These are phyloP conservation scores for Lineus longissimus DNA, from an alignment of 1,140 invertebrate species.

Conservation along the genomic window DNA sequence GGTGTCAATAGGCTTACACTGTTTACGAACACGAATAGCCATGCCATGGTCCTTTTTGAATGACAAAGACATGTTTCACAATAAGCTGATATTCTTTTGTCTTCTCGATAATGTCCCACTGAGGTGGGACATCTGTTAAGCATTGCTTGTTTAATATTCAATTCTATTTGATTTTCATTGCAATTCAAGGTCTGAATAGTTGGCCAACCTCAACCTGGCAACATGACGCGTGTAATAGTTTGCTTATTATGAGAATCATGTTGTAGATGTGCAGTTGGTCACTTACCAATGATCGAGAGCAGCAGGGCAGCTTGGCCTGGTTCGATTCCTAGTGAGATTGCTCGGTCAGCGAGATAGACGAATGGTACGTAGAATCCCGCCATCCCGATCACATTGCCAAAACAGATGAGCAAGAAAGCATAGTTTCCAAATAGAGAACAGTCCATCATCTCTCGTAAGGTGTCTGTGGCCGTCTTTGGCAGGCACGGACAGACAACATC, in stretches of 20 bases:
- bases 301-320: conserved; percentile 41
- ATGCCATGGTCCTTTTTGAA: not conserved
- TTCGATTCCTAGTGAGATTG: conserved; percentile 63
- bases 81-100: not conserved
- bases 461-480: conserved; percentile 63
- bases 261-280: too few relatives aligned
- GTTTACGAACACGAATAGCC: not conserved
- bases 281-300: conserved; percentile 48
- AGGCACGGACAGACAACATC: conserved; percentile 66
- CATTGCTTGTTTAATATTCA: too few relatives aligned
- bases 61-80: not conserved
- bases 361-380: conserved; percentile 93
- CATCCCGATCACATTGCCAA: conserved; percentile 93
- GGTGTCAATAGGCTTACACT: not conserved
- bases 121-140: too few relatives aligned
- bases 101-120: too few relatives aligned
- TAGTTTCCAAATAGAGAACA: conserved; percentile 69
- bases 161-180: too few relatives aligned
- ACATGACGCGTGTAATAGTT: too few relatives aligned
- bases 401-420: conserved; percentile 64
- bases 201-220: too few relatives aligned
- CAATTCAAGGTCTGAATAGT: too few relatives aligned
- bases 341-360: conserved; percentile 84
- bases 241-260: too few relatives aligned
- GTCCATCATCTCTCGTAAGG: conserved; percentile 80